Percentiles rank a stretch among this genome's conserved stretches.
Evolutionary conservation across 2,888 invertebrate genomes (phyloP).

Genomic region (Cataglyphis cursor): DNA sequence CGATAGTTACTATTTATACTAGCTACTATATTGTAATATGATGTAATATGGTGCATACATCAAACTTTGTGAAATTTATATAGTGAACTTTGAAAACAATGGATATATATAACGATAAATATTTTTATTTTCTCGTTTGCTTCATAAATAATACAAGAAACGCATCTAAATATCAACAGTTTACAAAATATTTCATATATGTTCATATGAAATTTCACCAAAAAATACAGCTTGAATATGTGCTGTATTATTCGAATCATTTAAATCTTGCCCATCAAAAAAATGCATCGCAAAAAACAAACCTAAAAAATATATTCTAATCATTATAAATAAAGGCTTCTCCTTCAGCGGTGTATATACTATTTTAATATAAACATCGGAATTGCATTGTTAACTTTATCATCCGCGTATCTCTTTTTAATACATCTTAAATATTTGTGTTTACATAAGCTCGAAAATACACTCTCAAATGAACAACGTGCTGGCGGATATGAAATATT

Average conservation of each 20-base stretch:
- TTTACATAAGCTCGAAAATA: conserved; percentile 27
- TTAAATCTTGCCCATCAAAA: conserved; percentile 13
- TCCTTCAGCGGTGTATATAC: background rate
- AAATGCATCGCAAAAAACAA: background rate
- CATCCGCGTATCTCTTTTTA: conserved; percentile 6
- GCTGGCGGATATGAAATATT: conserved; percentile 8
- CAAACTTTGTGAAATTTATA: background rate
- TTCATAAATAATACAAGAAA: conserved; percentile 60
- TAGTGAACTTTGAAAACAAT: conserved; percentile 4
- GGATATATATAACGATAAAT: conserved; percentile 30
- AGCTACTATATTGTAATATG: background rate
- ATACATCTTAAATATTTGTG: conserved; percentile 6
- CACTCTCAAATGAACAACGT: conserved; percentile 26
- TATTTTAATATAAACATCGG: background rate
- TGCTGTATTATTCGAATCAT: background rate
- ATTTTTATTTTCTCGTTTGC: conserved; percentile 28
- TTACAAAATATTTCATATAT: conserved; percentile 55
- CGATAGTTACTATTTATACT: background rate
- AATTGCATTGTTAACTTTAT: background rate
- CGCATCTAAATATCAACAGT: conserved; percentile 59
- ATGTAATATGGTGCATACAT: background rate
- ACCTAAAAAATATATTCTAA: conserved; percentile 25
- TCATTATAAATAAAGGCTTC: conserved; percentile 25
- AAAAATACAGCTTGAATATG: background rate
- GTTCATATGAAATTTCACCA: conserved; percentile 3